Base-by-base conservation (phyloP, 1,140 invertebrate species). In the Scaptomyza montana region DNA sequence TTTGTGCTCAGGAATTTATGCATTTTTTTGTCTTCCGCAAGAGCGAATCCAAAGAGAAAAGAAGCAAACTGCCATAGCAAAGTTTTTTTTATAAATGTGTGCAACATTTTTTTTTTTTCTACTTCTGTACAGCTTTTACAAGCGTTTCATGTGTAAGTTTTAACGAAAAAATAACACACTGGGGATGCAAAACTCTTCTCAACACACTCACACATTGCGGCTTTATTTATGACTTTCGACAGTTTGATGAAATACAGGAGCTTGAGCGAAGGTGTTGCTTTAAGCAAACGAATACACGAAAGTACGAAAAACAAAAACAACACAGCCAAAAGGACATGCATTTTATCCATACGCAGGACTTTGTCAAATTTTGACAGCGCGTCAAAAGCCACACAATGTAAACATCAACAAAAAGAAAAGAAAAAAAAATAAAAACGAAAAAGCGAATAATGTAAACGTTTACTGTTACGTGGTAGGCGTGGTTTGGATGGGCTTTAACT, bases 141-240 rank as follows among this genome's bases (percentile, higher is more conserved):
- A 59, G 46, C 47, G 55, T 28, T 65, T 59, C 74, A 62, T 68
- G 63, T 74, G 59, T 64, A 53, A 65, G 46, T 12, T 74, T 62
- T 59, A 74, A 68, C 47, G 70, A 43, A 28, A 68, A 73, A 77
- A 77, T 77, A 74, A 64, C 74, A 68, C 74, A 74, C 49, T n/a
- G 12, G 74, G 43, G 74, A 77, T 39, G 28, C 19, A 8, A 46
- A 8, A 33, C 62, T 51, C 53, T 56, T 30, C 56, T 43, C 2
- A 25, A 13, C 28, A 46, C 56, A 9, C 63, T 25, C 28, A 45
- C 39, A 46, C 56, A 12, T 59, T 9, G 19, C 21, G 60, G 56
- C 65, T 74, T 77, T 77, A 77, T 77, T 77, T 74, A 77, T 77
- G 71, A 64, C 65, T 63, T 64, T 77, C 43, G 75, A 70, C 71